These are phyloP conservation scores for Pipistrellus kuhlii DNA, from an alignment of 2,797 vertebrate genomes.

Conservation along the genomic window DNA sequence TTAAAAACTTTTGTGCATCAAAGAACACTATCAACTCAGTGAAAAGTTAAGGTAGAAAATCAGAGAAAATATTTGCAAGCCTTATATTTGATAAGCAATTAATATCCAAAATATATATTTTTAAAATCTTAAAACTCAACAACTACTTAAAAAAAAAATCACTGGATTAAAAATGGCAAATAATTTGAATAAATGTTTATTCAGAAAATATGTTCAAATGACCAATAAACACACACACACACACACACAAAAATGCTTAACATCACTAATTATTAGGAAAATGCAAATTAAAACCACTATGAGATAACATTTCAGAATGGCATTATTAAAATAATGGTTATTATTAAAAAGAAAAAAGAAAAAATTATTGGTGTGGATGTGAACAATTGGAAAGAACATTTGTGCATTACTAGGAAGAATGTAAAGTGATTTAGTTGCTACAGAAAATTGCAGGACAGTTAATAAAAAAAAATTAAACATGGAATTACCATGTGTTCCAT, in stretches of 20 bases:
- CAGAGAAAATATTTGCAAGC: not conserved
- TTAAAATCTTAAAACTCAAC: not conserved
- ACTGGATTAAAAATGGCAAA: not conserved
- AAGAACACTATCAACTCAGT: not conserved
- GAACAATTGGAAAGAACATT: not conserved
- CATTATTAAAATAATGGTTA: not conserved
- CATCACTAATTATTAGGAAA: not conserved
- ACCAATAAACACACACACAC: not conserved
- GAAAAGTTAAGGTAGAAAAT: not conserved
- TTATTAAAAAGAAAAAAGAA: not conserved
- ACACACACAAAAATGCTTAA: not conserved
- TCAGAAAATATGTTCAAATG: not conserved
- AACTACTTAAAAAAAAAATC: not conserved
- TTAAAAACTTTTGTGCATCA: not conserved
- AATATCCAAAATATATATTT: not conserved
- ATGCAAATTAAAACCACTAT: not conserved
- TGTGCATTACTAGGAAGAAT: not conserved
- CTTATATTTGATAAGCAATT: not conserved
- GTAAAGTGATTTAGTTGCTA: not conserved
- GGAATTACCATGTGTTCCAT: not conserved
- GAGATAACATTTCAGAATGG: not conserved
- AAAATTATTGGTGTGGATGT: not conserved
- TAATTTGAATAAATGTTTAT: not conserved
- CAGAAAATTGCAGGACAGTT: not conserved
- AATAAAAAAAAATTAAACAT: not conserved